phyloP scores from a whole-genome alignment of 2,797 vertebrate species.

The Halcyon badia region DNA sequence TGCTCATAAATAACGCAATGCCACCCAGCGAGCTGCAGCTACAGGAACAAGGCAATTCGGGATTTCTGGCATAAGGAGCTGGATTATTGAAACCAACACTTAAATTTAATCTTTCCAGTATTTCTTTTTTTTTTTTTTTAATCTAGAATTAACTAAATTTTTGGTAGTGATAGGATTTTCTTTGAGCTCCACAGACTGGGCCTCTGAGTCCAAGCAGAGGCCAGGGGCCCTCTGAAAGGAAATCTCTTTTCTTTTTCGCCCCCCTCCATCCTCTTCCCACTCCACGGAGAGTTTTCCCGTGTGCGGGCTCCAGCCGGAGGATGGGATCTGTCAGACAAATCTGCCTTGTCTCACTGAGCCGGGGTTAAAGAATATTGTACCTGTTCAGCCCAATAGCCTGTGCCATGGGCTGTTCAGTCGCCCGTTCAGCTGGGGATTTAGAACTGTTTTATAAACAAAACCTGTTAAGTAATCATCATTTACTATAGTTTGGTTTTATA shows the following conservation, averaged over 20 bases:
- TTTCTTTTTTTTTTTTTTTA: background rate
- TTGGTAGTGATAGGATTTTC: constrained; percentile 16
- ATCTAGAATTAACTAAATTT: constrained; percentile 39
- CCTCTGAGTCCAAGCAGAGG: constrained; percentile 8
- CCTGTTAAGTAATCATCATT: background rate
- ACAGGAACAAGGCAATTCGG: constrained; percentile 5
- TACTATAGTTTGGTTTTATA: background rate
- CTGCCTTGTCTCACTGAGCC: background rate
- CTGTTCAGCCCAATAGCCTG: background rate
- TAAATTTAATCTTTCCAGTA: background rate
- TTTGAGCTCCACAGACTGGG: constrained; percentile 15
- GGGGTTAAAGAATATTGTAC: background rate
- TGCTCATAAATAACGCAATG: constrained; percentile 51
- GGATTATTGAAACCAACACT: background rate
- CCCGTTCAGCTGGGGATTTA: background rate
- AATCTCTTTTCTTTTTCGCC: background rate
- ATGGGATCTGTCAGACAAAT: background rate
- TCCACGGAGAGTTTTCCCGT: background rate
- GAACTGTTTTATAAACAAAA: background rate
- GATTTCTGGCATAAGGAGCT: constrained; percentile 14
- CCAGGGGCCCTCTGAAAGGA: constrained; percentile 61
- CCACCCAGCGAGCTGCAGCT: background rate
- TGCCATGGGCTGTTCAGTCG: background rate
- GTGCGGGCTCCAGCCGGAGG: background rate
- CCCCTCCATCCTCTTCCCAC: background rate